Percentiles rank a stretch among this genome's conserved stretches.
These are phyloP conservation scores for Syrrhaptes paradoxus DNA, from an alignment of 2,113 vertebrate genomes.

Conservation along the genomic window DNA sequence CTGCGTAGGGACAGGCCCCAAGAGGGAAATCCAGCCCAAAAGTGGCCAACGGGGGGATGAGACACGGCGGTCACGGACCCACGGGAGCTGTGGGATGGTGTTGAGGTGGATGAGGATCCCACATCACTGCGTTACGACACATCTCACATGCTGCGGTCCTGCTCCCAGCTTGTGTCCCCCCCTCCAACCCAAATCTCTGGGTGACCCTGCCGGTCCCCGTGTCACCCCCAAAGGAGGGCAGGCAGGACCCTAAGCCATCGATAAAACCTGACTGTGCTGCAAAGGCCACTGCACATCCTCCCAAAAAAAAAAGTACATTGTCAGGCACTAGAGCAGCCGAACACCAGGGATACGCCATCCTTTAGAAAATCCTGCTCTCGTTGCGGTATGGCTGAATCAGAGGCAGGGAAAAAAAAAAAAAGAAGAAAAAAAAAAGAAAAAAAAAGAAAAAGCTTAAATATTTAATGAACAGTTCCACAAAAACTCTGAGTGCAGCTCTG, in stretches of 20 bases:
- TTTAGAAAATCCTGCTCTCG: slow-evolving; percentile 31
- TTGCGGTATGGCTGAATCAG: neutral
- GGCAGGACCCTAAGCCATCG: neutral
- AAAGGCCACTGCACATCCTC: neutral
- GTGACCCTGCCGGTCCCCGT: neutral
- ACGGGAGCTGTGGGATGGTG: rapidly evolving
- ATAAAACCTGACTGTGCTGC: neutral
- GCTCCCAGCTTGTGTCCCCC: neutral
- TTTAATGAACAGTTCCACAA: slow-evolving; percentile 64
- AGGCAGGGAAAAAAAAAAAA: neutral
- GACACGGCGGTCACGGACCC: rapidly evolving
- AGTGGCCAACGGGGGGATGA: neutral
- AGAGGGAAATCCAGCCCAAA: neutral
- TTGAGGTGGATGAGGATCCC: neutral
- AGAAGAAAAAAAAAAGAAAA: neutral
- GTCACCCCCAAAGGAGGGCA: neutral
- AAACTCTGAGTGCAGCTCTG: slow-evolving; percentile 41
- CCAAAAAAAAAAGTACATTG: neutral
- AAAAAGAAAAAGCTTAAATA: slow-evolving; percentile 68
- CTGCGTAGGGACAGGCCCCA: neutral
- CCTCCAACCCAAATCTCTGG: neutral
- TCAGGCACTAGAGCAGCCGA: neutral
- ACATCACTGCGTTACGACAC: neutral
- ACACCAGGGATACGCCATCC: neutral
- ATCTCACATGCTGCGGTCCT: neutral